Conservation (phyloP, 2,113 vertebrate species). For the Dromaius novaehollandiae region DNA sequence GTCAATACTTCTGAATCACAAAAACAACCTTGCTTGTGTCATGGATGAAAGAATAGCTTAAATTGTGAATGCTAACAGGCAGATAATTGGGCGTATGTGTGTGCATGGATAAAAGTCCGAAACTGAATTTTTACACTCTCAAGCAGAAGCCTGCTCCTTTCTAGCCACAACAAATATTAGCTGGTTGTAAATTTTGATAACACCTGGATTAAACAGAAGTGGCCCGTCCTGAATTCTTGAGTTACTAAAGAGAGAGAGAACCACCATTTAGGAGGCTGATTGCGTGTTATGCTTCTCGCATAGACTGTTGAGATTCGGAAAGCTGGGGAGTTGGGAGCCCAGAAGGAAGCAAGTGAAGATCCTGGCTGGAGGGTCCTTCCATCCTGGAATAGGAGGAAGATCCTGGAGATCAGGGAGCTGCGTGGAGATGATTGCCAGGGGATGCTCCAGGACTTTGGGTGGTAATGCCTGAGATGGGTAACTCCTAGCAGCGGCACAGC, state of each 20-base stretch:
- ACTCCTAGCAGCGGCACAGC: neutral
- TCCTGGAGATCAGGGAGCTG: neutral
- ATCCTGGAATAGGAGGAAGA: neutral
- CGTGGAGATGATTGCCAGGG: neutral
- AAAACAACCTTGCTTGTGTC: neutral
- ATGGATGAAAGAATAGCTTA: neutral
- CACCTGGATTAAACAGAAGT: neutral
- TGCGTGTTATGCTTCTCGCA: neutral
- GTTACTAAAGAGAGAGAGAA: neutral
- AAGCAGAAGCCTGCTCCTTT: neutral
- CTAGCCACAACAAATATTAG: fast-evolving
- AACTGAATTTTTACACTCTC: neutral
- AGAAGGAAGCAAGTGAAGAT: neutral
- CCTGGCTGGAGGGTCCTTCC: neutral
- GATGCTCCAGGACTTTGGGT: neutral
- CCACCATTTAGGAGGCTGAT: neutral
- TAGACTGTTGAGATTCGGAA: neutral
- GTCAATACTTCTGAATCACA: conserved; percentile 60
- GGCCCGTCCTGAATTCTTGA: neutral
- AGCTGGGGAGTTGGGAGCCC: neutral
- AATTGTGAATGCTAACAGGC: neutral
- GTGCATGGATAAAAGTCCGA: fast-evolving
- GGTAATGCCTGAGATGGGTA: neutral
- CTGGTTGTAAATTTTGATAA: neutral
- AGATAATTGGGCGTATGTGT: neutral